Base-by-base conservation (phyloP, 2,113 vertebrate genomes). In the Albula goreensis region DNA sequence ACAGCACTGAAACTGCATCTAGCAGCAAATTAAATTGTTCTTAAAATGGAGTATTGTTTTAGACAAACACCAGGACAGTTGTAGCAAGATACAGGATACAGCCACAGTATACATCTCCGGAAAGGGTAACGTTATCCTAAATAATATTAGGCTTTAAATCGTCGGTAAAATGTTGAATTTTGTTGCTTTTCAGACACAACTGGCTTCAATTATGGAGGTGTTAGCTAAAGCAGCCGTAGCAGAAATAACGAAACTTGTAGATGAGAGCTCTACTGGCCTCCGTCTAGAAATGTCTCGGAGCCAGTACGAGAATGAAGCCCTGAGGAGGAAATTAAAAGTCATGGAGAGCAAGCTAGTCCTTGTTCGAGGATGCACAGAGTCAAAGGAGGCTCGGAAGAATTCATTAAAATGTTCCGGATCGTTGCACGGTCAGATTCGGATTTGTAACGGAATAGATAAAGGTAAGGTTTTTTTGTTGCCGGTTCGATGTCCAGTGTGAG, bases 171-270 rank as follows among this genome's bases (percentile, higher is more conserved):
- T 85, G 77, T 50, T 77, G 22, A 85, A 51, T 57, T 78, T 48
- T 48, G 84, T 57, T 63, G 50, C 52, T 17, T 57, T 85, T 80
- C 84, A 85, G 74, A n/a, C 50, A 50, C 83, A 78, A 49, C 19
- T 85, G 52, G 78, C 77, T 53, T 85, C 84, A 52, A 80, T 85
- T 50, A 85, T 85, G 84, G 84, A 85, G 51, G 48, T 85, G 13
- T 50, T 85, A 63, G 48, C 84, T 41, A 85, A 78, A 50, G 53
- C 52, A 15, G 84, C 84, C 41, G 56, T 80, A 56, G 78, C 15
- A n/a, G 84, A 85, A 53, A 80, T 85, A 12, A 63, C 56, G 10
- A 80, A 63, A 50, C 84, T 85, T 49, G 77, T 85, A 41, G 84
- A 85, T 6, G 52, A 80, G 41, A 80, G 84, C 78, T 80, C 77